A percentile compares a stretch with the other conserved stretches of the same genome.
phyloP scores from a whole-genome alignment of 2,888 invertebrate species.

The Eupithecia inturbata region DNA sequence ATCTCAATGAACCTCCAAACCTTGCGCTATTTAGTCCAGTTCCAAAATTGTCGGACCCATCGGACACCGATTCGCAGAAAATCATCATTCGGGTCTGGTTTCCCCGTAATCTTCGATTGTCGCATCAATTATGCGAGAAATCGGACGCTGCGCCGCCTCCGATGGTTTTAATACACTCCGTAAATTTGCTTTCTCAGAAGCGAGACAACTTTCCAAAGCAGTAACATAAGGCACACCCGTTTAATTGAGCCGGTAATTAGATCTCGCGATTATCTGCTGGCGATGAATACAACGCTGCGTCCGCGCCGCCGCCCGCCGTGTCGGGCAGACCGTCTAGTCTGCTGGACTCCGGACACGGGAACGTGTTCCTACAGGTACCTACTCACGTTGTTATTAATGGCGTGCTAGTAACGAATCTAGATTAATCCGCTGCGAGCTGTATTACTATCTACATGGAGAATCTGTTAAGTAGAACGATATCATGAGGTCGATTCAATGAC shows the following conservation, averaged over 20 bases:
- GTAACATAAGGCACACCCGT: conserved; percentile 34
- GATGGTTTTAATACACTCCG: conserved; percentile 28
- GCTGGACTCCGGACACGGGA: conserved; percentile 15
- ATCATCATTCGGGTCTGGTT: conserved; percentile 12
- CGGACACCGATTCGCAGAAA: conserved; percentile 18
- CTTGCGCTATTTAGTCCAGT: conserved; percentile 12
- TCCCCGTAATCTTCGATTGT: conserved; percentile 28
- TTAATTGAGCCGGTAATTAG: conserved; percentile 43
- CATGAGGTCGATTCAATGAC: conserved; percentile 11
- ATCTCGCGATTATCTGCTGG: conserved; percentile 35
- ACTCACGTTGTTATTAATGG: conserved; percentile 18
- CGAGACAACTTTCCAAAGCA: conserved; percentile 42
- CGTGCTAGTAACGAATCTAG: conserved; percentile 14
- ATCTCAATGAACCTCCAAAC: conserved; percentile 14
- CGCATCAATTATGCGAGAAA: conserved; percentile 30
- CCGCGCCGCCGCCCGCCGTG: background rate
- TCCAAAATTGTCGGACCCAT: conserved; percentile 4
- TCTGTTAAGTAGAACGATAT: conserved; percentile 13
- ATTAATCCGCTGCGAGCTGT: conserved; percentile 17
- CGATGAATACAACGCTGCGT: conserved; percentile 18
- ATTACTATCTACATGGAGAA: conserved; percentile 12
- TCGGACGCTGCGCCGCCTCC: conserved; percentile 20
- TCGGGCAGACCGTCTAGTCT: background rate
- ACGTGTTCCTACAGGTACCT: conserved; percentile 3
- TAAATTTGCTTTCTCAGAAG: conserved; percentile 42